Base-by-base conservation (phyloP, 2,797 vertebrate species). In the Poecilia gillii region DNA sequence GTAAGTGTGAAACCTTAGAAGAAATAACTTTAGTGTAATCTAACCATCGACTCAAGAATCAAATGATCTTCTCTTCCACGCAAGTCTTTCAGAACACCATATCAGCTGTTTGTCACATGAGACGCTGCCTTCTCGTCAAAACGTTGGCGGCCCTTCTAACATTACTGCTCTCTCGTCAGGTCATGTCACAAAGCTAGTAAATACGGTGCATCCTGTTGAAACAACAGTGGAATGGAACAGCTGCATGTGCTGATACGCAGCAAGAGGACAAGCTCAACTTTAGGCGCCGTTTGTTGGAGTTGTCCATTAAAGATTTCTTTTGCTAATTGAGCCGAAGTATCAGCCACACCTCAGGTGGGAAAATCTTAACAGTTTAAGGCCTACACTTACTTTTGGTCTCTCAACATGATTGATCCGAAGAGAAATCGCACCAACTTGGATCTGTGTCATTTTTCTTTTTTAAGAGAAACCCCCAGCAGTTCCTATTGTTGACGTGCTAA, bases 161-260 rank as follows among this genome's bases (percentile, higher is more conserved):
- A 20, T 71, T 71, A 45, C 68, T 12, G 11, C 13, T 71, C 43
- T 71, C 41, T 71, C 9, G 12, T 28, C 11, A 71, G 39, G 13
- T n/a, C 25, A n/a, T 71, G 68, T 71, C 39, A 45, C 68, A 71
- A 71, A 45, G 25, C 68, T 71, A 45, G 43, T 28, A 71, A 45
- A 16, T 71, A 45, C 16, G 2, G 1, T 14, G 41, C 41, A 45
- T 71, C 68, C 39, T n/a, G 23, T 14, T 71, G 20, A 73, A 73
- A 23, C 6, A 31, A 43, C 71, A 23, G 47, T 5, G 18, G 16
- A 73, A 36, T 25, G 12, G 31, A 49, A 16, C 46, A 20, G 45
- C 25, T 62, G 33, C 18, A 25, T 12, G 64, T 41, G 5, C 20
- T 6, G 36, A 68, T 68, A 6, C 1, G 23, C 20, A 68, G 36